Base-by-base conservation (phyloP, 2,797 vertebrate species). In the Spondyliosoma cantharus region DNA sequence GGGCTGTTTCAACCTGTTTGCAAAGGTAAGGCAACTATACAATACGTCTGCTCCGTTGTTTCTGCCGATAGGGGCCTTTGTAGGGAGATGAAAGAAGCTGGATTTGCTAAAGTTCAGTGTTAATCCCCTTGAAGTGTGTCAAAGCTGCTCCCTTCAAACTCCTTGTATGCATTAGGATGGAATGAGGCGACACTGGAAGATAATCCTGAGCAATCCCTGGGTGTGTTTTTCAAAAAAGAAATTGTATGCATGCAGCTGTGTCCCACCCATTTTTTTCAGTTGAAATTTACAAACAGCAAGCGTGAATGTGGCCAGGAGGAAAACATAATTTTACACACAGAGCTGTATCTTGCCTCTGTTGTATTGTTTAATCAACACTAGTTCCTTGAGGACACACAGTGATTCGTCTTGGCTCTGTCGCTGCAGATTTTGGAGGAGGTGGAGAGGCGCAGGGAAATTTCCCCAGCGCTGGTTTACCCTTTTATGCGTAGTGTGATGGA, bases 401-500 rank as follows among this genome's bases (percentile, higher is more conserved):
- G 9, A 74, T 78, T 49, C 48, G 6, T 80, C 37, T 80, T 80
- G 48, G 8, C 52, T 89, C 52, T 79, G 52, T 83, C 49, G 25
- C 24, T 78, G 42, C 88, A 99, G 98, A 97, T 99, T 87, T 89
- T 99, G 91, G 98, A 98, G 86, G 98, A 99, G 93, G 97, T 97
- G 82, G 97, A 99, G 92, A 96, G 97, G 77, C 96, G 98, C 70
- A 86, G 98, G 87, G 96, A 98, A 87, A 96, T 98, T 89, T 97
- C 97, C 65, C 96, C 97, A 1, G 96, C 97, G 0, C 94, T 99
- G 0, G 98, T 99, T 32, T 93, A 97, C 86, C 96, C 97, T 0
- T 99, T 99, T 85, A 99, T 99, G 98, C 95, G 95, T 3, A 98
- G 96, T 3, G 97, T 99, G 46, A 99, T 99, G 97, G 98, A 99